Percentiles rank a stretch among this genome's conserved stretches.
Conservation (phyloP, 2,888 invertebrate species). For the Lasioglossum villosulum region DNA sequence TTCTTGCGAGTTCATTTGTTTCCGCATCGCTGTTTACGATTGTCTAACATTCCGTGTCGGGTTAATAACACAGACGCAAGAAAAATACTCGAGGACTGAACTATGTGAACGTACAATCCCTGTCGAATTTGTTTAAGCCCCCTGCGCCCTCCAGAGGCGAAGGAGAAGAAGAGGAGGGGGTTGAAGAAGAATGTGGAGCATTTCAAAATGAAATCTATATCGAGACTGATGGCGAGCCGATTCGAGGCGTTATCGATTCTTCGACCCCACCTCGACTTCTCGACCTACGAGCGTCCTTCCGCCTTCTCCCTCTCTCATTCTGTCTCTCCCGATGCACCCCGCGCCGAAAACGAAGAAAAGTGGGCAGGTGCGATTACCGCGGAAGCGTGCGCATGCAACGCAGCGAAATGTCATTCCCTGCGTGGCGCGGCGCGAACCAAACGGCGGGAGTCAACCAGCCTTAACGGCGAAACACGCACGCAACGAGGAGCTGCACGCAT, state of each 20-base stretch:
- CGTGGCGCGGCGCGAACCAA: slow-evolving; percentile 45
- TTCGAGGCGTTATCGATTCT: slow-evolving; percentile 13
- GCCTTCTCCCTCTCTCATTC: neutral
- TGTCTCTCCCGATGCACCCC: neutral
- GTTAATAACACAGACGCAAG: too few species aligned
- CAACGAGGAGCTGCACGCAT: slow-evolving; percentile 28
- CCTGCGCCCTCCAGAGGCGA: neutral
- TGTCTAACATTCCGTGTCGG: too few species aligned
- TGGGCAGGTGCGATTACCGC: slow-evolving; percentile 80
- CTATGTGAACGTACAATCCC: neutral
- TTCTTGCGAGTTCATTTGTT: too few species aligned
- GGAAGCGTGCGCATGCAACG: slow-evolving; percentile 76
- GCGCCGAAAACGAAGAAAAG: slow-evolving; percentile 7
- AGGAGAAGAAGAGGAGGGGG: neutral
- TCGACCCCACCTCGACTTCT: slow-evolving; percentile 3
- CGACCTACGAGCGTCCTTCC: neutral
- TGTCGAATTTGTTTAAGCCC: neutral
- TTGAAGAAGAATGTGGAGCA: neutral
- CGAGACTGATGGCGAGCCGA: neutral
- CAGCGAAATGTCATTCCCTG: slow-evolving; percentile 79
- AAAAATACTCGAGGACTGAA: neutral
- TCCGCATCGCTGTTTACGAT: too few species aligned
- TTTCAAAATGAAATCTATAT: slow-evolving; percentile 10
- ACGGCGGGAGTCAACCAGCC: slow-evolving; percentile 61
- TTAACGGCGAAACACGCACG: slow-evolving; percentile 68